Evolutionary conservation across 2,113 vertebrate genomes (phyloP).

Genomic region (Bubo bubo): DNA sequence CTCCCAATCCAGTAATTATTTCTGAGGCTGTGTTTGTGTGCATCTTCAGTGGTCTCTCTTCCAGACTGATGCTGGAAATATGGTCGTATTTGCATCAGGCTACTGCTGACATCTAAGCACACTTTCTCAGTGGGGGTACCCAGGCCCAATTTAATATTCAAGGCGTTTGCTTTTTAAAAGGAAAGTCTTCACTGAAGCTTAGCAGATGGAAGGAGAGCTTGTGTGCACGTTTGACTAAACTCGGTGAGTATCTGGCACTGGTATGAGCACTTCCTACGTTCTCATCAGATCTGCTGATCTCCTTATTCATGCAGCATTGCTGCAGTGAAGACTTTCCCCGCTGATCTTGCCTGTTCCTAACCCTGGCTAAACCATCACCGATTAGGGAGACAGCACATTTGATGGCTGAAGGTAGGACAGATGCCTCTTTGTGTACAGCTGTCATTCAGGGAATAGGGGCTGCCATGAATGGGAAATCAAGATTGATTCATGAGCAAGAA

Average conservation of each 20-base stretch:
- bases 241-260: neutral
- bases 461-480: slow-evolving; percentile 20
- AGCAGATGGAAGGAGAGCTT: slow-evolving; percentile 45
- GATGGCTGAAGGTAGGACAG: slow-evolving; percentile 49
- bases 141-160: neutral
- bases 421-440: slow-evolving; percentile 13
- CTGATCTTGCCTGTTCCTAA: neutral
- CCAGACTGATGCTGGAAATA: neutral
- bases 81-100: neutral
- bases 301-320: neutral
- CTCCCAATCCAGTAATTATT: neutral
- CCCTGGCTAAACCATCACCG: neutral
- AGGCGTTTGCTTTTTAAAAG: neutral
- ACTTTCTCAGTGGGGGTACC: neutral
- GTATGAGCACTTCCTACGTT: neutral
- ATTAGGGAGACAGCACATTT: neutral
- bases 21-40: neutral
- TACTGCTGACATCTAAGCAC: neutral
- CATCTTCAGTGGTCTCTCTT: neutral
- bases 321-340: neutral
- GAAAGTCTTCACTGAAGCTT: neutral
- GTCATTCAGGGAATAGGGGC: neutral
- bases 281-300: slow-evolving; percentile 5
- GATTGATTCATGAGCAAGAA: slow-evolving; percentile 38
- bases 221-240: neutral